Evolutionary conservation across 2,113 vertebrate genomes (phyloP).

Genomic region (Tupaia chinensis): DNA sequence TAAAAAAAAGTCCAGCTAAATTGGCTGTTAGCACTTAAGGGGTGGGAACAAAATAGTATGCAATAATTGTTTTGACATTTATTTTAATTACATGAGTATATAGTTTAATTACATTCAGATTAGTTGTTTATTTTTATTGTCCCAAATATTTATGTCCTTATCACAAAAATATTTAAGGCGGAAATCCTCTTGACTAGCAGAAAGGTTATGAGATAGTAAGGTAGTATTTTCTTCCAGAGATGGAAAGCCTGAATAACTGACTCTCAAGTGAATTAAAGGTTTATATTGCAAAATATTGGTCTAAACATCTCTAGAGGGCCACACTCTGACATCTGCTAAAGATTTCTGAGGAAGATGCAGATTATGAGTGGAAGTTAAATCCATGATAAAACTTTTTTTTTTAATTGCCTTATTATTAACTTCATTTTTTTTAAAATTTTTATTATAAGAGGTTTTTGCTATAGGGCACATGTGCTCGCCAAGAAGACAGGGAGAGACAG

Average conservation of each 20-base stretch:
- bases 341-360: slow-evolving; percentile 29
- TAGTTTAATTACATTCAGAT: neutral
- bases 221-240: slow-evolving; percentile 21
- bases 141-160: neutral
- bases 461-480: too few relatives aligned
- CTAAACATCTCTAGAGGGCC: neutral
- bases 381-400: neutral
- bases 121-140: neutral
- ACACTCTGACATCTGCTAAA: neutral
- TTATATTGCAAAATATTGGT: neutral
- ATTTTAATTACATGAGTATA: neutral
- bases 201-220: neutral
- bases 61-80: neutral
- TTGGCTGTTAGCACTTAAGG: neutral
- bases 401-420: too few relatives aligned
- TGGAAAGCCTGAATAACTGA: neutral
- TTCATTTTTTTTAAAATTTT: too few relatives aligned
- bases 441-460: too few relatives aligned
- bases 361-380: slow-evolving; percentile 38
- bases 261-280: neutral
- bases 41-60: neutral
- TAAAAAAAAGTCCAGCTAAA: neutral
- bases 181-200: neutral
- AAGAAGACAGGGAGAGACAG: too few relatives aligned
- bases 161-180: slow-evolving; percentile 2